Evolutionary conservation across 1,140 invertebrate species (phyloP), one percentile per base, ranked within the genome.

Genomic region (Diorhabda carinulata): DNA sequence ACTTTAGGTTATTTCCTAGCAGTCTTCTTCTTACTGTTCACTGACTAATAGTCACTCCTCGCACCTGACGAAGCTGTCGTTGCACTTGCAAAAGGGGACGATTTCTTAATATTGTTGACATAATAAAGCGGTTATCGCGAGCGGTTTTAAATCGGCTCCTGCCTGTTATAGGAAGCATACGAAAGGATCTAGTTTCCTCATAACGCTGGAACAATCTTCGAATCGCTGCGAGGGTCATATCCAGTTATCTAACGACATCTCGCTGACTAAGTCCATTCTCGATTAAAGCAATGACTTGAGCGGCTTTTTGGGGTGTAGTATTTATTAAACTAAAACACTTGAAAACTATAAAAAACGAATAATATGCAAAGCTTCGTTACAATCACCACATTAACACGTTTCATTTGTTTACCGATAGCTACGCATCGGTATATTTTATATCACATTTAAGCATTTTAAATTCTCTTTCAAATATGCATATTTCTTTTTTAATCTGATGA

Each of bases 201-300:
- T 25, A 25, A 25, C 1, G 25, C 25, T 25, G 25, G 25, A 25
- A 25, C 25, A 25, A 25, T 25, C 25, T 25, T 25, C 25, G 25
- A 25, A 25, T 25, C 25, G 25, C 25, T 25, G 25, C 25, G 25
- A 25, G 25, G 25, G 25, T 25, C 25, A 25, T 7, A 62, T 68
- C 52, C 47, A 69, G 42, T 68, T 64, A 61, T 65, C 8, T 5
- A 70, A 64, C 58, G 66, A 70, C 71, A 64, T 45, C 61, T 72
- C 68, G 68, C 64, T 72, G 60, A 47, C 68, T 63, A 72, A 66
- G 68, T 72, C 60, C 61, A 70, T 72, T 72, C 70, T 72, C 58
- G 45, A 72, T 67, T 70, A 72, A 25, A 25, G 25, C 25, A 25
- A 1, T 70, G 63, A 67, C 68, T 70, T 72, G 68, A 57, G 70